Evolutionary conservation across 2,113 vertebrate species (phyloP).

Genomic region (Trinectes maculatus): DNA sequence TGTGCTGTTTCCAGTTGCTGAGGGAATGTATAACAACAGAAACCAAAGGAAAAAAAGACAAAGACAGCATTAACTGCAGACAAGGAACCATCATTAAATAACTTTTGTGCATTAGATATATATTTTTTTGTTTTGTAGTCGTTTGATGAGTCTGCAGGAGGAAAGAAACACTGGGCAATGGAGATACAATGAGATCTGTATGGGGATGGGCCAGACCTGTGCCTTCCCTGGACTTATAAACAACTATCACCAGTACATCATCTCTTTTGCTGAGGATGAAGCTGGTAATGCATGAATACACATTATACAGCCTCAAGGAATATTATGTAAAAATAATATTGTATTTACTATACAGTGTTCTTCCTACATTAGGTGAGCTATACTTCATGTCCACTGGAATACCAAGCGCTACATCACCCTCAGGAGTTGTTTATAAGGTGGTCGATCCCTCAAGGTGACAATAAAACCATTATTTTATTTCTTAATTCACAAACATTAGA

Average conservation of each 20-base stretch:
- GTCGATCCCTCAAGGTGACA: conserved; percentile 92
- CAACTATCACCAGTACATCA: conserved; percentile 93
- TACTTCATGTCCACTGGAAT: conserved; percentile 94
- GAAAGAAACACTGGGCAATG: conserved; percentile 80
- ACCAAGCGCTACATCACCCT: conserved; percentile 86
- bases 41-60: not conserved
- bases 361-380: conserved; percentile 86
- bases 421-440: conserved; percentile 93
- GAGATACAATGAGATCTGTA: conserved; percentile 92
- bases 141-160: conserved; percentile 92
- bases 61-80: no score
- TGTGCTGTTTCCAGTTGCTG: no score
- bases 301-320: not conserved
- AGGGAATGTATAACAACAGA: not conserved
- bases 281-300: conserved; percentile 82
- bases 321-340: not conserved
- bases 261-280: conserved; percentile 97
- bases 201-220: conserved; percentile 91
- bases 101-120: not conserved
- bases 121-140: conserved; percentile 72
- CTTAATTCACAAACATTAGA: not conserved
- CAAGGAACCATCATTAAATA: not conserved
- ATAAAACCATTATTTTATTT: not conserved
- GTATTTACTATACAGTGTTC: not conserved
- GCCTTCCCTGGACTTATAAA: conserved; percentile 93